Evolutionary conservation across 2,113 vertebrate genomes (phyloP).

Genomic region (Cyanoliseus patagonus): DNA sequence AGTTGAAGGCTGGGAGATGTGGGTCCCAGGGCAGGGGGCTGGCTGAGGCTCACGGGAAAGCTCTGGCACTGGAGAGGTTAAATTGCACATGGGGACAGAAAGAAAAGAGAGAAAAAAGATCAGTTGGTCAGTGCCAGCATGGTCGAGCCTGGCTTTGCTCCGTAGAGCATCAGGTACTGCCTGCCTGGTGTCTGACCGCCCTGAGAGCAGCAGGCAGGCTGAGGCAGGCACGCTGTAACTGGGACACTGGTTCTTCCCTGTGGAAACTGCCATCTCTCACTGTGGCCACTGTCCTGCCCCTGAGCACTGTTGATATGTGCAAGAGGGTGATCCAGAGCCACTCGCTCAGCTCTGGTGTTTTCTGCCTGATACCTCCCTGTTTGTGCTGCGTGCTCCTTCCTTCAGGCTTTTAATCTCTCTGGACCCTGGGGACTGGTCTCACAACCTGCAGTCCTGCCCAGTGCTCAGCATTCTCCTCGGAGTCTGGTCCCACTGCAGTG

Average conservation of each 20-base stretch:
- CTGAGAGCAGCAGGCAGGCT: not conserved
- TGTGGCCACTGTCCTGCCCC: not conserved
- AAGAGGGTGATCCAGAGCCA: not conserved
- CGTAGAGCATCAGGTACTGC: not conserved
- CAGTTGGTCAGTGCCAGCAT: not conserved
- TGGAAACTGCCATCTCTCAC: not conserved
- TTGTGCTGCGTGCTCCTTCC: not conserved
- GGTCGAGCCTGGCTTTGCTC: not conserved
- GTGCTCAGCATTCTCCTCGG: not conserved
- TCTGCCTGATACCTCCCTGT: not conserved
- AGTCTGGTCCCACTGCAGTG: no score
- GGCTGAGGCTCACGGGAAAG: conserved; percentile 10
- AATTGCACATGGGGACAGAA: not conserved
- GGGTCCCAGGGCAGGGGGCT: not conserved
- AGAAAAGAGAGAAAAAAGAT: not conserved
- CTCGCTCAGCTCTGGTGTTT: fast-evolving
- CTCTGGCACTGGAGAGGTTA: conserved; percentile 37
- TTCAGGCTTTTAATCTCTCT: not conserved
- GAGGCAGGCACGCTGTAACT: not conserved
- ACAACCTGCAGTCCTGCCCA: not conserved
- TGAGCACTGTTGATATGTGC: not conserved
- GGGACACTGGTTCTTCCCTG: not conserved
- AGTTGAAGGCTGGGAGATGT: not conserved
- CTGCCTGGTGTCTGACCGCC: not conserved
- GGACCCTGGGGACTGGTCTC: not conserved